Evolutionary conservation across 2,888 invertebrate species (phyloP), one percentile per base, ranked within the genome.

Genomic region (Drosophila putrida): DNA sequence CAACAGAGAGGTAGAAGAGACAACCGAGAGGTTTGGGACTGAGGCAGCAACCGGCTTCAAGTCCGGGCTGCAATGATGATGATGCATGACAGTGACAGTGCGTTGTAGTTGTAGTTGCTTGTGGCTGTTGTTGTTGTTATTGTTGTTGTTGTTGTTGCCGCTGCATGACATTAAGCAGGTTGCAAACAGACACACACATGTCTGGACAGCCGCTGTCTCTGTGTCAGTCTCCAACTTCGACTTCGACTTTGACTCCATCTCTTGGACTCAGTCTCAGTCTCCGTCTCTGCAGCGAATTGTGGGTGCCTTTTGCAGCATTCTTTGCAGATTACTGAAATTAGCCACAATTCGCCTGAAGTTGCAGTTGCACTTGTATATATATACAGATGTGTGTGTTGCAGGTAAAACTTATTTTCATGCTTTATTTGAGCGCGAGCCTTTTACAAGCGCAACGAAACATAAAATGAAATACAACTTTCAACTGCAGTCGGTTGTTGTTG

Each of bases 131-230:
- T 35, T 72, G 67, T 43, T 66, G 69, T 57, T 70, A 63, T 25
- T 70, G 70, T 58, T 75, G 74, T 58, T 78, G 70, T 58, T 75
- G 74, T 57, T 78, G 77, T 65, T 84, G 84, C 75, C 84, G 89
- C 82, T 90, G 85, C 90, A 87, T 86, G 86, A 90, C 89, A 89
- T 89, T 90, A 86, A 90, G 88, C 90, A 90, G 89, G 89, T 90
- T 86, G 85, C 90, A 88, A 84, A 84, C 83, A 86, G 83, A 84
- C 83, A 73, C 83, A 73, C 81, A 78, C 57, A 77, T 80, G 76
- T 80, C 81, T 73, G 66, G 78, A 79, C 75, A 69, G 63, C 39
- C 47, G 44, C 61, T 60, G 60, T 77, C 64, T 63, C 83, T 62
- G 51, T 75, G 63, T 58, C 64, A 57, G 43, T 36, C 20, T 43